Evolutionary conservation across 2,888 invertebrate species (phyloP), one percentile per base, ranked within the genome.

Genomic region (Podabrus alpinus): DNA sequence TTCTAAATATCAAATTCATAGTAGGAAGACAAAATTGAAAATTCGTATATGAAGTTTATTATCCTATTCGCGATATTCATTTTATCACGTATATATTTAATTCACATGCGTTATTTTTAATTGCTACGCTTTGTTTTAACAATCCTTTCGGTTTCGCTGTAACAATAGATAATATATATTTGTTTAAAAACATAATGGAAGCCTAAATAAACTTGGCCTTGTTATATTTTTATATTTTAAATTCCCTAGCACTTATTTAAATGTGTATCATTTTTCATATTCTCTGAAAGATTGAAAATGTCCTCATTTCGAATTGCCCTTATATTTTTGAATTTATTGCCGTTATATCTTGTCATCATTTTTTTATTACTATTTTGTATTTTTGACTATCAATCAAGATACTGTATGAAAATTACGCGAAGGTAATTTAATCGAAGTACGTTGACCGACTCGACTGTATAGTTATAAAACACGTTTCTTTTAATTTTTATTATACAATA

Each of bases 81-180:
- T 45, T 45, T 45, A 45, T 45, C n/a, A 45, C n/a, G 45, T 45
- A n/a, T 45, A n/a, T 45, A n/a, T n/a, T 45, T 45, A 45, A 45
- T 45, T n/a, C n/a, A 45, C 13, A 45, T 45, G n/a, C 45, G n/a
- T n/a, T n/a, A n/a, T n/a, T 45, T 45, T 45, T 45, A 45, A 45
- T 45, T 45, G 45, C 9, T n/a, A n/a, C 45, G 45, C 45, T 78
- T 78, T 74, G 76, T 73, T 78, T 72, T 69, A 64, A 59, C 68
- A 66, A 76, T 74, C 78, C 74, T 78, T 68, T 70, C 74, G 74
- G 68, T 69, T 69, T 71, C 74, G 75, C 71, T 75, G 70, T 77
- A 74, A 80, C 80, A 78, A 77, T 77, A 74, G 79, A 80, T 79
- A 77, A 80, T 79, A 79, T 79, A 79, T 71, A 71, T 70, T 72